A percentile compares a stretch with the other conserved stretches of the same genome.
These are phyloP conservation scores for Pterocles burchelli DNA, from an alignment of 2,113 vertebrate genomes.

Conservation along the genomic window DNA sequence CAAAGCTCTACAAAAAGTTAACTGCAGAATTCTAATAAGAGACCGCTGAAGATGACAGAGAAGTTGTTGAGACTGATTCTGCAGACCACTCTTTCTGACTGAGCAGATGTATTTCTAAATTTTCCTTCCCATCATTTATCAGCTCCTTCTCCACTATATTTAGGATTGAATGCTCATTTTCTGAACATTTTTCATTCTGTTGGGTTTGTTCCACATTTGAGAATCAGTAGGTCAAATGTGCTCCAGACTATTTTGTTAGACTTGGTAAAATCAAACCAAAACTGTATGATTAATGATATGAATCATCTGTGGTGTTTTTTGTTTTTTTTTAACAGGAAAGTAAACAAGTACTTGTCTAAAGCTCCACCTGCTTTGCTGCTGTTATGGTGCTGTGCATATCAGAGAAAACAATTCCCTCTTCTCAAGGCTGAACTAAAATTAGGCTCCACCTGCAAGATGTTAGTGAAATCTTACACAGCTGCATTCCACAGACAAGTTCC, in stretches of 20 bases:
- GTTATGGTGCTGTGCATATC: slow-evolving; percentile 51
- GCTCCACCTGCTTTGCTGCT: slow-evolving; percentile 76
- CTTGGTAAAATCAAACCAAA: slow-evolving; percentile 72
- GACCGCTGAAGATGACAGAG: slow-evolving; percentile 45
- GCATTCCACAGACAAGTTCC: slow-evolving; percentile 81
- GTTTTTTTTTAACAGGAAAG: slow-evolving; percentile 58
- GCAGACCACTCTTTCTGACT: slow-evolving; percentile 59
- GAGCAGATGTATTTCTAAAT: slow-evolving; percentile 78
- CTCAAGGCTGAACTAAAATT: slow-evolving; percentile 82
- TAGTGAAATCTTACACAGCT: slow-evolving; percentile 82
- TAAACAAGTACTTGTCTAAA: slow-evolving; percentile 69
- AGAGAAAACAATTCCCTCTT: slow-evolving; percentile 77
- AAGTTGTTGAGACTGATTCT: slow-evolving; percentile 43
- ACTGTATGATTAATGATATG: slow-evolving; percentile 65
- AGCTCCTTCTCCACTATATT: slow-evolving; percentile 73
- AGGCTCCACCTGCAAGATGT: slow-evolving; percentile 85
- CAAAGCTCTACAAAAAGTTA: slow-evolving; percentile 32
- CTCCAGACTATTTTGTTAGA: slow-evolving; percentile 70
- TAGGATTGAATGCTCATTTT: slow-evolving; percentile 75
- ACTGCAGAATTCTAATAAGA: slow-evolving; percentile 45
- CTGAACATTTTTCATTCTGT: slow-evolving; percentile 72
- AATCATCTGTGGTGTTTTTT: slow-evolving; percentile 58
- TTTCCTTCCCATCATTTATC: slow-evolving; percentile 68
- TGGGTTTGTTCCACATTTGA: slow-evolving; percentile 67
- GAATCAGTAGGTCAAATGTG: slow-evolving; percentile 71